Evolutionary conservation across 2,888 invertebrate genomes (phyloP), one percentile per base, ranked within the genome.

Genomic region (Linnaemya tessellans): DNA sequence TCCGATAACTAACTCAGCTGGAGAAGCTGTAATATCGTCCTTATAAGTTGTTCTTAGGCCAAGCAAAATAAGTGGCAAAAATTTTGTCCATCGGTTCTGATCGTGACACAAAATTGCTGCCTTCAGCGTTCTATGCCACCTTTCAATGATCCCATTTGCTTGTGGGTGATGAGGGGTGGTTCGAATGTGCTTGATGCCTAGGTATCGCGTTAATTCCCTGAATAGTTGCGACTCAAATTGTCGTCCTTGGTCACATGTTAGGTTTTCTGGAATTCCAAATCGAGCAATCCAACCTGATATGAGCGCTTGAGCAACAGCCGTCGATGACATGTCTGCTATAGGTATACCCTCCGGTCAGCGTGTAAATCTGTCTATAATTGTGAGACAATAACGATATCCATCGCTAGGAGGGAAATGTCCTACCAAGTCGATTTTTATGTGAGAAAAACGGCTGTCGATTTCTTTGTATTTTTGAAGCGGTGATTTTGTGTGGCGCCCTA

Each of bases 1-100:
- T 0, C 91, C 90, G 67, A 89, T 90, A 0, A 91, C 86, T 62
- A 92, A 77, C 58, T 91, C 89, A 1, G 91, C 89, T 38, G 86
- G 80, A 11, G 84, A 80, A 22, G 70, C 75, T n/a, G 67, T 70
- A 13, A 86, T 58, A 46, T 84, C 86, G 43, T 83, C 81, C 15
- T 81, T 85, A 46, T 75, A 77, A 1, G 71, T 56, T n/a, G 84
- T 71, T 22, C 82, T 71, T 30, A 84, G 56, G 9, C 86, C 84
- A 11, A 87, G 75, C n/a, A 86, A 67, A 2, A 84, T 67, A 7
- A 71, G 51, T 10, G 81, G 86, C 18, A 87, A 67, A 20, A 77
- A 70, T 22, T 81, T 70, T 13, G 43, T 22, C 73, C 86, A 87
- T 7, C 30, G 62, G 10, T 83, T 82, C 8, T 60, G 43, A 51